A percentile compares a stretch with the other conserved stretches of the same genome.
Conservation (phyloP, 92 coral and sea anemone genomes). For the Porites rus region DNA sequence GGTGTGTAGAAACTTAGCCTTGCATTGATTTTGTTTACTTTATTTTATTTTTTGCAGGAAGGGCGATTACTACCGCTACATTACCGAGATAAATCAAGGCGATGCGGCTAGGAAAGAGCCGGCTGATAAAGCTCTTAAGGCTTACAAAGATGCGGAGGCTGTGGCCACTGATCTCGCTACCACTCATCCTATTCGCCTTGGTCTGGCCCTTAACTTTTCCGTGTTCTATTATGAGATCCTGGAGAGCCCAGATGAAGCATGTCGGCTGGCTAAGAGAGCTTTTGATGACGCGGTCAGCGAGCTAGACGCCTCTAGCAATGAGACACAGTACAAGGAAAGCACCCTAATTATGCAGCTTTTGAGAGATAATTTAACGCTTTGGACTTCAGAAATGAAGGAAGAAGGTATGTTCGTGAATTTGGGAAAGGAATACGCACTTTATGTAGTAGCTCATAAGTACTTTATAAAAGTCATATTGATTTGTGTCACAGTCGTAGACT, state of each 20-base stretch:
- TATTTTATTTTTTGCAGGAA: slow-evolving; percentile 44
- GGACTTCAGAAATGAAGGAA: slow-evolving; percentile 79
- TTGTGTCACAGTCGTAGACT: no score
- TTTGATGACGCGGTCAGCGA: slow-evolving; percentile 73
- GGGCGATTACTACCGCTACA: slow-evolving; percentile 97
- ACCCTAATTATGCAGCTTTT: slow-evolving; percentile 85
- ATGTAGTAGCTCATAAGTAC: no score
- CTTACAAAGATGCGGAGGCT: slow-evolving; percentile 51
- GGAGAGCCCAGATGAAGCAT: slow-evolving; percentile 71
- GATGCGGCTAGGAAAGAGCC: slow-evolving; percentile 19
- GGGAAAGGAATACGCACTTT: no score
- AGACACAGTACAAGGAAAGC: slow-evolving; percentile 83
- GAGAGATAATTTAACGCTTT: slow-evolving; percentile 84
- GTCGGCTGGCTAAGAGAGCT: slow-evolving; percentile 82
- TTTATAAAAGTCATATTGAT: no score
- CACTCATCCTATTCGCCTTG: slow-evolving; percentile 89
- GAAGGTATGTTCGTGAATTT: slow-evolving; percentile 45
- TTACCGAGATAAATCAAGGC: slow-evolving; percentile 52
- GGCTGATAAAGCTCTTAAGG: slow-evolving; percentile 71
- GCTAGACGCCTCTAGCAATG: slow-evolving; percentile 53
- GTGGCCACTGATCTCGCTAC: slow-evolving; percentile 7
- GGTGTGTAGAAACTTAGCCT: no score
- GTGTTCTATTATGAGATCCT: slow-evolving; percentile 92
- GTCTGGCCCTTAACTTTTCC: slow-evolving; percentile 89
- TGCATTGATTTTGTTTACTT: no score